Conservation (phyloP, 2,113 vertebrate species). For the Pteruthius melanotis region DNA sequence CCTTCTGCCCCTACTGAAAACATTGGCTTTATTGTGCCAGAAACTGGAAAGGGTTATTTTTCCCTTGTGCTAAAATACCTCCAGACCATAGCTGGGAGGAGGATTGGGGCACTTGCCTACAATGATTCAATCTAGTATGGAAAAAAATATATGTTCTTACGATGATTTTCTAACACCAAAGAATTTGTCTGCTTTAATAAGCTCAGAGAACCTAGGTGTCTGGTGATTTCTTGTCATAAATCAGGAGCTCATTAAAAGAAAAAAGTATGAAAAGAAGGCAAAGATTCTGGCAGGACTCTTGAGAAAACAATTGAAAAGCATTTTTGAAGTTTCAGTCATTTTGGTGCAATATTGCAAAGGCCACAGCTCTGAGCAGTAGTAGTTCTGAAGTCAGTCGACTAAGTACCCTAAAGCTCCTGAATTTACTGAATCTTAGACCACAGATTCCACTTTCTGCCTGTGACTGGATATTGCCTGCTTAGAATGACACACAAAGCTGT, state of each 20-base stretch:
- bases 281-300: constrained; percentile 22
- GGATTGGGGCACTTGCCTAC: not conserved
- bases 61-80: not conserved
- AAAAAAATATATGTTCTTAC: constrained; percentile 41
- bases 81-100: not conserved
- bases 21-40: not conserved
- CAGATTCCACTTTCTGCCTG: not conserved
- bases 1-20: not conserved
- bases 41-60: constrained; percentile 21
- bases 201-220: constrained; percentile 57
- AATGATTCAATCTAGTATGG: constrained; percentile 20
- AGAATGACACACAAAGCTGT: constrained; percentile 13
- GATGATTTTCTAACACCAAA: constrained; percentile 44
- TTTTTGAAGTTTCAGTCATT: constrained; percentile 38
- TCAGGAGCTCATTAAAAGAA: constrained; percentile 65
- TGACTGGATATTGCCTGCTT: constrained; percentile 40
- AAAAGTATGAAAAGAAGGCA: constrained; percentile 38
- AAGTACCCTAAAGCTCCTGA: constrained; percentile 21
- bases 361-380: not conserved
- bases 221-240: constrained; percentile 71
- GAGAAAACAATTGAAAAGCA: constrained; percentile 47
- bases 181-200: constrained; percentile 72
- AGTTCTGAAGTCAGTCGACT: constrained; percentile 33
- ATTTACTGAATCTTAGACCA: constrained; percentile 10
- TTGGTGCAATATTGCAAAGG: constrained; percentile 8